These are phyloP conservation scores for Montipora efflorescens DNA, from an alignment of 64 coral and sea anemone genomes.

Conservation along the genomic window DNA sequence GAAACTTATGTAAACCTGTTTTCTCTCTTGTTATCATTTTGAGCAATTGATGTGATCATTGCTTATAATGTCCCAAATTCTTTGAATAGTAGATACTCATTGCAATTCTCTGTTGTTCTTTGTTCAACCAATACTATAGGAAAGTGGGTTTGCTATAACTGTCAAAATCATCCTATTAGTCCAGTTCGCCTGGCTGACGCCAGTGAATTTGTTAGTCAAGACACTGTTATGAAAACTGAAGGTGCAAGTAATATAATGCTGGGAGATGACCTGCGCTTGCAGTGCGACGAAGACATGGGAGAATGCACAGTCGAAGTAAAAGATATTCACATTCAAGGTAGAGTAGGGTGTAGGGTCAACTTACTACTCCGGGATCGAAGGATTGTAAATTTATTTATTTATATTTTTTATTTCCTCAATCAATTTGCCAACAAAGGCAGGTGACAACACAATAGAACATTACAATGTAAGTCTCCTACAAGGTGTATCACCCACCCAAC, in stretches of 20 bases:
- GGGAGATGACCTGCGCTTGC: slow-evolving; percentile 1
- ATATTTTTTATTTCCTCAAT: background rate
- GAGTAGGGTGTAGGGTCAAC: no score
- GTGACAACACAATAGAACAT: no score
- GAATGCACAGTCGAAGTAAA: slow-evolving; percentile 91
- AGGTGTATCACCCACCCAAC: no score
- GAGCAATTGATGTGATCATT: no score
- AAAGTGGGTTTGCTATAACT: slow-evolving; percentile 97
- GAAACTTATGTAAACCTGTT: no score
- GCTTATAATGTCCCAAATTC: no score
- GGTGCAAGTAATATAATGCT: background rate
- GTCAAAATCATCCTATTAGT: slow-evolving; percentile 91
- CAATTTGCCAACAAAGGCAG: no score
- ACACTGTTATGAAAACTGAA: background rate
- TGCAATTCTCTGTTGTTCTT: background rate
- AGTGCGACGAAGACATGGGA: slow-evolving; percentile 71
- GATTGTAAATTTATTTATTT: no score
- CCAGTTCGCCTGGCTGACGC: slow-evolving; percentile 75
- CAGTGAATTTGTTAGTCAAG: slow-evolving; percentile 71
- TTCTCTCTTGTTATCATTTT: no score
- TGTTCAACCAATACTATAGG: slow-evolving; percentile 27
- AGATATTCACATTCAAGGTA: slow-evolving; percentile 97
- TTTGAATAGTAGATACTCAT: no score
- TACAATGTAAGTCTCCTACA: no score
- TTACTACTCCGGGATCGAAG: no score